phyloP scores from a whole-genome alignment of 2,113 vertebrate genomes.

The Cephalopholis sonnerati region DNA sequence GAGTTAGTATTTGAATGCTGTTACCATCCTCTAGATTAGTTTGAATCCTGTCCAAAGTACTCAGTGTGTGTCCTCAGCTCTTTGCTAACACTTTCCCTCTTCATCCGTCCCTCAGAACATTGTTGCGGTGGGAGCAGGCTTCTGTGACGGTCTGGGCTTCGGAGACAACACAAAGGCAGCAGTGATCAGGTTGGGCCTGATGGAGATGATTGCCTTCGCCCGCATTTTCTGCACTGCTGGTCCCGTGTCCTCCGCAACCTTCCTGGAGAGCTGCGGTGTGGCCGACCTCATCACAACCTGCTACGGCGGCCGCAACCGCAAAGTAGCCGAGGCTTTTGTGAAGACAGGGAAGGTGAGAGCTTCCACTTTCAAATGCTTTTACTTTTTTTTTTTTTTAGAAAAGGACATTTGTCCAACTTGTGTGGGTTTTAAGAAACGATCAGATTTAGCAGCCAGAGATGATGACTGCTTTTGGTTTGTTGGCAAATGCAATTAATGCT shows the following conservation, averaged over 20 bases:
- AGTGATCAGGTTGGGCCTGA: constrained; percentile 95
- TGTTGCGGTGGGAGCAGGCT: constrained; percentile 95
- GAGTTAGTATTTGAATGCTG: too few species aligned
- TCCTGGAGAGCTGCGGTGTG: constrained; percentile 96
- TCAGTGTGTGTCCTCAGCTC: background rate
- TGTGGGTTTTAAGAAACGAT: background rate
- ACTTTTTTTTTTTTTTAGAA: background rate
- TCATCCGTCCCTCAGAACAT: constrained; percentile 86
- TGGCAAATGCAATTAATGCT: background rate
- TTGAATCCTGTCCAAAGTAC: too few species aligned
- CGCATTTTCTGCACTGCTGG: constrained; percentile 91
- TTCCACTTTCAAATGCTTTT: background rate
- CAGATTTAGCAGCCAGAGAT: background rate
- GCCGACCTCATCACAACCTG: constrained; percentile 98
- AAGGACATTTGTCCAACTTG: background rate
- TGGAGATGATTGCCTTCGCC: constrained; percentile 97
- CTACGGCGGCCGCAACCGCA: constrained; percentile 94
- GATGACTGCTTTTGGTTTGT: background rate
- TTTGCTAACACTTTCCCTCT: background rate
- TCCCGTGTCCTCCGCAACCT: constrained; percentile 88
- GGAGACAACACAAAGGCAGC: constrained; percentile 98
- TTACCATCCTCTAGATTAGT: too few species aligned
- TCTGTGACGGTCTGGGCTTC: constrained; percentile 95
- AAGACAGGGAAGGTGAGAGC: constrained; percentile 91
- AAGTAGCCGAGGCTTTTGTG: constrained; percentile 93